Evolutionary conservation across 2,113 vertebrate species (phyloP).

Genomic region (Taurulus bubalis): DNA sequence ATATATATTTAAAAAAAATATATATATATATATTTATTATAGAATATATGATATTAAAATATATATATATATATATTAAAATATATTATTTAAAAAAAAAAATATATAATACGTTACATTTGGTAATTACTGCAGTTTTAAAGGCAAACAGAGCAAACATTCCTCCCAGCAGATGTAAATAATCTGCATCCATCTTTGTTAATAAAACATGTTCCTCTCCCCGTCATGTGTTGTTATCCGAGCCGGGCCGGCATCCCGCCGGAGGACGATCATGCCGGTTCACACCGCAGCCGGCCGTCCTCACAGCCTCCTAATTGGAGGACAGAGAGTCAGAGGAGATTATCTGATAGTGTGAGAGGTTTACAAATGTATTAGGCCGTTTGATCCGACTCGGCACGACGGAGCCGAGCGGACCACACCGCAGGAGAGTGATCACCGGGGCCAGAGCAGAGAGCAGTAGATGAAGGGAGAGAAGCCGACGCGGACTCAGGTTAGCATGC

Average conservation of each 20-base stretch:
- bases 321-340: slow-evolving; percentile 33
- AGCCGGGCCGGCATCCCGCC: neutral
- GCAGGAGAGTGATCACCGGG: neutral
- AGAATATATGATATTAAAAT: no score
- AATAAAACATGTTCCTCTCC: neutral
- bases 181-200: neutral
- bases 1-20: no score
- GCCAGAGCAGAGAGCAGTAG: no score
- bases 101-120: neutral
- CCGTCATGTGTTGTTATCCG: neutral
- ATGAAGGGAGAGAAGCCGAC: neutral
- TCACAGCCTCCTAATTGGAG: slow-evolving; percentile 41
- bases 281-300: slow-evolving; percentile 14
- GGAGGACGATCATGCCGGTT: slow-evolving; percentile 26
- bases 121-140: neutral
- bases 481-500: neutral
- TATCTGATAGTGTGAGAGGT: slow-evolving; percentile 41
- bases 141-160: neutral
- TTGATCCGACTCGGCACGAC: neutral
- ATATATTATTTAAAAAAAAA: no score
- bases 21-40: no score
- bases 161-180: neutral
- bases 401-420: neutral
- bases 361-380: slow-evolving; percentile 18
- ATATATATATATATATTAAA: no score